Conservation (phyloP, 2,888 invertebrate genomes). For the Lasioglossum lativentre region DNA sequence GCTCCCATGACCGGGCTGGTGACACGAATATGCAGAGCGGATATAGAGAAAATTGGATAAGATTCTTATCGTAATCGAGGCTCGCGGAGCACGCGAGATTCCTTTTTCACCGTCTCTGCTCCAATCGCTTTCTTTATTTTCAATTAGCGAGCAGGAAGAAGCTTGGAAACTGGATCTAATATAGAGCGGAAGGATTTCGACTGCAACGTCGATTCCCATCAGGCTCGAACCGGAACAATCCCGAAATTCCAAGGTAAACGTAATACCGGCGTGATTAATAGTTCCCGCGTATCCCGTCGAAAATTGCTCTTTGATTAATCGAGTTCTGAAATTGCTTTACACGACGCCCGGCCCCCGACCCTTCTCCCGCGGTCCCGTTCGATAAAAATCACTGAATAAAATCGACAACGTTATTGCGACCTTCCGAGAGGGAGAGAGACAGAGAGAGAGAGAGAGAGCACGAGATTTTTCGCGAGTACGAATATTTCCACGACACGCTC, state of each 20-base stretch:
- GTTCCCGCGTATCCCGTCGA: conserved; percentile 32
- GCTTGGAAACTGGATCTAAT: conserved; percentile 13
- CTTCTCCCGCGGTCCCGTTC: background rate
- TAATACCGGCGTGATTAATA: conserved; percentile 49
- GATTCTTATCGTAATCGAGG: conserved; percentile 13
- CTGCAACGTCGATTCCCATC: conserved; percentile 15
- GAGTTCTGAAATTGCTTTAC: conserved; percentile 45
- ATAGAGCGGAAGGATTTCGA: conserved; percentile 34
- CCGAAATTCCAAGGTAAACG: conserved; percentile 39
- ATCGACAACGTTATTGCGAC: background rate
- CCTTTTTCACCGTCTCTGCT: conserved; percentile 1
- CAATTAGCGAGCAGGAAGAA: conserved; percentile 40
- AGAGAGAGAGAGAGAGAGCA: background rate
- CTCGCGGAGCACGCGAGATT: background rate
- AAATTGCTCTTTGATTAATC: conserved; percentile 50
- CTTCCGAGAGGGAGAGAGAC: background rate
- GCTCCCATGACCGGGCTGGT: background rate
- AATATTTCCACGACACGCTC: conserved; percentile 15
- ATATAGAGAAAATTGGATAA: background rate
- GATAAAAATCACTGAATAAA: conserved; percentile 16
- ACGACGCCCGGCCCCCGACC: background rate
- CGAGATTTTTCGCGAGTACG: background rate
- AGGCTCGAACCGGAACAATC: conserved; percentile 13
- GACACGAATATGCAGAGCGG: background rate
- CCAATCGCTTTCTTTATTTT: conserved; percentile 53